Base-by-base conservation (phyloP, 2,113 vertebrate species). In the Brachirus orientalis region DNA sequence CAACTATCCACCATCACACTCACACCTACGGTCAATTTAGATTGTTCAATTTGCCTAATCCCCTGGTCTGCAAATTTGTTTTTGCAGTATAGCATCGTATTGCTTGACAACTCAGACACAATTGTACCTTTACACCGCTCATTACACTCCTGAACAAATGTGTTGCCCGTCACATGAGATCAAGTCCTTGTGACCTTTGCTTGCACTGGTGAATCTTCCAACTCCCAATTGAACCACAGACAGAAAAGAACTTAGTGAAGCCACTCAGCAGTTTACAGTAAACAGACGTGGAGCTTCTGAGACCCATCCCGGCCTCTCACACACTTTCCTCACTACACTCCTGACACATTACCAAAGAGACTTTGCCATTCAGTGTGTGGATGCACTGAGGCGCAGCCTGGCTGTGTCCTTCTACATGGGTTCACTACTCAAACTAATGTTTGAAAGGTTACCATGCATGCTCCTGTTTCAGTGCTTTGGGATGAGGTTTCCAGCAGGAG, bases 191-290 rank as follows among this genome's bases (percentile, higher is more conserved):
- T 63, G 72, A 77, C 80, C 55, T 77, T 75, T 84, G 35, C 52
- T 72, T 46, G 35, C 61, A 41, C 63, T 45, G 62, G 41, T 68
- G 53, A 82, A 70, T 61, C 64, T 22, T 62, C 1, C 0, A 0
- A 54, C 17, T 54, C 72, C 63, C 59, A 12, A 1, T 13, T 19
- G 73, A 60, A 52, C 41, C 17, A 10, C 65, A 55, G 47, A 77
- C 50, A 61, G 70, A 56, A 61, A 68, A 60, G 41, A 47, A 48
- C n/a, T 40, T 51, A 58, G 50, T 70, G 53, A 18, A 59, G 58
- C 53, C 48, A 65, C 44, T 82, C 72, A 69, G 83, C 79, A 67
- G 52, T 85, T 88, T 78, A 69, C 77, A 48, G 75, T 75, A 81
- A 88, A 82, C 69, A 69, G 75, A 58, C 60, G 48, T 17, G 4